phyloP scores from a whole-genome alignment of 2,888 invertebrate genomes.

The Tuberolachnus salignus region DNA sequence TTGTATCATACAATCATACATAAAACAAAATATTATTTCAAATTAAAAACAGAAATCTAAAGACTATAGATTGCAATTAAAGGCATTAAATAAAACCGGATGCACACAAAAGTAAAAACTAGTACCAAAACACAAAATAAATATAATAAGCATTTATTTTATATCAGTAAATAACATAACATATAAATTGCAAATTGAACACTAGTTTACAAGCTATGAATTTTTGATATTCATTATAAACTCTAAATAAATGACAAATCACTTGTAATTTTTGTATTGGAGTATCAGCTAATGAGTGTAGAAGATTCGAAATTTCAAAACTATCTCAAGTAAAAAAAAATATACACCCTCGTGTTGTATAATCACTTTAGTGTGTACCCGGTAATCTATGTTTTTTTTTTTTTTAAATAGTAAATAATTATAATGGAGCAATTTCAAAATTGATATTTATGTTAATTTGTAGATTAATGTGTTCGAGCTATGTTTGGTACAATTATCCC shows the following conservation, averaged over 20 bases:
- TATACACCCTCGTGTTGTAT: background rate
- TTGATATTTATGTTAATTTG: background rate
- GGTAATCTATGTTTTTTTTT: background rate
- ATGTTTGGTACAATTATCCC: background rate
- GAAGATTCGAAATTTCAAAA: constrained; percentile 16
- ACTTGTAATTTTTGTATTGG: background rate
- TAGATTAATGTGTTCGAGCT: constrained; percentile 5
- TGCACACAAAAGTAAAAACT: constrained; percentile 8
- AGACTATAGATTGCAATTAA: background rate
- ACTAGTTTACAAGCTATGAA: background rate
- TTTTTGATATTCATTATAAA: background rate
- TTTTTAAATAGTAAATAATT: background rate
- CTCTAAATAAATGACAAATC: background rate
- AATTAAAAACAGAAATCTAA: background rate
- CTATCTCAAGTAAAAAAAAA: constrained; percentile 2
- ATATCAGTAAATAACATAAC: background rate
- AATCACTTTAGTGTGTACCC: background rate
- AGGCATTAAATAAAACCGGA: background rate
- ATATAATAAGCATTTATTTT: constrained; percentile 2
- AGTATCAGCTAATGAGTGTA: background rate
- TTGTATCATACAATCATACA: too few species aligned
- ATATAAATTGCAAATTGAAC: background rate
- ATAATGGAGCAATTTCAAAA: constrained; percentile 1
- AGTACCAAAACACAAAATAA: background rate
- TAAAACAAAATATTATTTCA: background rate